Conservation (phyloP, 2,888 invertebrate genomes). For the Chalcosyrphus nemorum region DNA sequence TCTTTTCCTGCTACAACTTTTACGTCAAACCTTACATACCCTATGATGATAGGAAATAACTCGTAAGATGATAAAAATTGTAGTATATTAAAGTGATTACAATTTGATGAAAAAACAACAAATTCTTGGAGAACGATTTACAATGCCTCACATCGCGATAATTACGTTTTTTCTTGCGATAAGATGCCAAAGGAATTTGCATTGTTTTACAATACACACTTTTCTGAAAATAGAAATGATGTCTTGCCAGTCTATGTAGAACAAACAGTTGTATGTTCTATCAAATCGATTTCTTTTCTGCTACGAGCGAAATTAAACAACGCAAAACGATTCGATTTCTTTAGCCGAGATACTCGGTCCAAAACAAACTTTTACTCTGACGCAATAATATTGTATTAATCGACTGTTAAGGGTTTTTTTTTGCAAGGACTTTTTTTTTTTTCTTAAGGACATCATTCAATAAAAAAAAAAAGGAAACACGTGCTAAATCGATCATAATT, state of each 20-base stretch:
- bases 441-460: too few relatives aligned
- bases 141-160: neutral
- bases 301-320: neutral
- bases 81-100: neutral
- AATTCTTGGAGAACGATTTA: neutral
- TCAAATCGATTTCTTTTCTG: neutral
- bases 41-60: too few relatives aligned
- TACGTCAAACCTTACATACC: too few relatives aligned
- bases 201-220: neutral
- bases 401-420: too few relatives aligned
- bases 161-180: neutral
- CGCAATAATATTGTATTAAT: too few relatives aligned
- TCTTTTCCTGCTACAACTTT: too few relatives aligned
- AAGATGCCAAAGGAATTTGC: neutral
- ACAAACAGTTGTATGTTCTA: neutral
- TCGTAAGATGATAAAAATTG: neutral
- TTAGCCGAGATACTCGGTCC: too few relatives aligned
- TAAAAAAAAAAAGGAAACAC: neutral
- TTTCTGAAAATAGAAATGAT: conserved; percentile 3
- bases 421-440: too few relatives aligned
- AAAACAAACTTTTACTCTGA: too few relatives aligned
- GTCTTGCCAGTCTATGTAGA: neutral
- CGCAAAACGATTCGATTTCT: neutral
- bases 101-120: neutral
- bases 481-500: neutral